Evolutionary conservation across 1,140 invertebrate species (phyloP).

Genomic region (Macrobrachium rosenbergii): DNA sequence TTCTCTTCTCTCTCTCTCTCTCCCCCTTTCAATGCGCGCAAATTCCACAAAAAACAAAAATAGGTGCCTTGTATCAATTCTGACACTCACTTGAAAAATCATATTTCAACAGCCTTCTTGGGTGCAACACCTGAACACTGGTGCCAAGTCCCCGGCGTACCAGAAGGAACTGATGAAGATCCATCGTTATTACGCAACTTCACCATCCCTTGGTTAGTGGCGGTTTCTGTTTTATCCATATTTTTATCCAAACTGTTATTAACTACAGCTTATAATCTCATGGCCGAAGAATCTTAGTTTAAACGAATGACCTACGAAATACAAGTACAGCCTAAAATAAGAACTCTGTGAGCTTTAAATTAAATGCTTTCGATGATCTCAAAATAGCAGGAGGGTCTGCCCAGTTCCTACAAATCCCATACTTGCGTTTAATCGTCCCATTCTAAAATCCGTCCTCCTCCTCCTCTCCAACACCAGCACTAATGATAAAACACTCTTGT

Average conservation of each 20-base stretch:
- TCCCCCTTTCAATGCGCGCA: conserved; percentile 16
- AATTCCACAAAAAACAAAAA: too few relatives aligned
- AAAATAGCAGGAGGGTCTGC: too few relatives aligned
- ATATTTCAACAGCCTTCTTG: conserved; percentile 29
- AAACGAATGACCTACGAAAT: neutral
- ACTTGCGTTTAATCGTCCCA: too few relatives aligned
- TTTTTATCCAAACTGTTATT: neutral
- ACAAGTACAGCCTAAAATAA: neutral
- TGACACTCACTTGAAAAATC: neutral
- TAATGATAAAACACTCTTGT: too few relatives aligned
- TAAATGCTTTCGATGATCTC: too few relatives aligned
- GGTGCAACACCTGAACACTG: conserved; percentile 37
- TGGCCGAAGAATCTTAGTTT: too few relatives aligned
- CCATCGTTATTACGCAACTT: neutral
- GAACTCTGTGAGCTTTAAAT: too few relatives aligned
- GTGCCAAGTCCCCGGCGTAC: conserved; percentile 32
- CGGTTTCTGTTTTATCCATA: neutral
- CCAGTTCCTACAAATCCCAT: too few relatives aligned
- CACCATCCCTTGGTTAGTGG: conserved; percentile 41
- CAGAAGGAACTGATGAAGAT: neutral
- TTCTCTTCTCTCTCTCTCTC: conserved; percentile 27
- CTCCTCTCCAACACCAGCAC: too few relatives aligned
- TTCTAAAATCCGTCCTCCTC: too few relatives aligned
- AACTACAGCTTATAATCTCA: neutral
- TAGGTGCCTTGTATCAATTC: neutral